Evolutionary conservation across 2,113 vertebrate species (phyloP).

Genomic region (Lepidothrix coronata): DNA sequence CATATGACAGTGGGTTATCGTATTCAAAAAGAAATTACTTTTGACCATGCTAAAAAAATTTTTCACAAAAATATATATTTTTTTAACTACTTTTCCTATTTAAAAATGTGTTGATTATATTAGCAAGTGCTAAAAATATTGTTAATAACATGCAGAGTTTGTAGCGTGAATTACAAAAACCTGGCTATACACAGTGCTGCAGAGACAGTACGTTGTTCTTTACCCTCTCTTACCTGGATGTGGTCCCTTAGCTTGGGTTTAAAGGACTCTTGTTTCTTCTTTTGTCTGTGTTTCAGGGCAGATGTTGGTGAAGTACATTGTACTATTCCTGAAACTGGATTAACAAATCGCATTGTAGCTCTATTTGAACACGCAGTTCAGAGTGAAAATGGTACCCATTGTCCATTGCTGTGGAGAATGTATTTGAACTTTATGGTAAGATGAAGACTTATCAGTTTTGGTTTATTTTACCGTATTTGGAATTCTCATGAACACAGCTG

Average conservation of each 20-base stretch:
- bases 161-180: background rate
- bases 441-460: background rate
- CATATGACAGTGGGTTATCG: background rate
- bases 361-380: slow-evolving; percentile 85
- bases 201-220: background rate
- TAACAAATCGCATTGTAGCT: slow-evolving; percentile 86
- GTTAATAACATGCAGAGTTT: background rate
- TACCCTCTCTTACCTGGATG: background rate
- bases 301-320: slow-evolving; percentile 74
- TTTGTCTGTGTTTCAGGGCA: slow-evolving; percentile 72
- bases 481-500: background rate
- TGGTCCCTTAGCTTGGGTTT: background rate
- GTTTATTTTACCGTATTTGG: background rate
- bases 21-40: background rate
- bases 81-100: background rate
- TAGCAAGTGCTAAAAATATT: background rate
- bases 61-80: background rate
- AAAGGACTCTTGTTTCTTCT: background rate
- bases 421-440: slow-evolving; percentile 92
- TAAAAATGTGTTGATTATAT: background rate
- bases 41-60: background rate
- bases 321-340: slow-evolving; percentile 87
- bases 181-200: background rate
- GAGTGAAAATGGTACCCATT: slow-evolving; percentile 81
- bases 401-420: slow-evolving; percentile 93